Evolutionary conservation across 2,888 invertebrate species (phyloP).

Genomic region (Tipula confusa): DNA sequence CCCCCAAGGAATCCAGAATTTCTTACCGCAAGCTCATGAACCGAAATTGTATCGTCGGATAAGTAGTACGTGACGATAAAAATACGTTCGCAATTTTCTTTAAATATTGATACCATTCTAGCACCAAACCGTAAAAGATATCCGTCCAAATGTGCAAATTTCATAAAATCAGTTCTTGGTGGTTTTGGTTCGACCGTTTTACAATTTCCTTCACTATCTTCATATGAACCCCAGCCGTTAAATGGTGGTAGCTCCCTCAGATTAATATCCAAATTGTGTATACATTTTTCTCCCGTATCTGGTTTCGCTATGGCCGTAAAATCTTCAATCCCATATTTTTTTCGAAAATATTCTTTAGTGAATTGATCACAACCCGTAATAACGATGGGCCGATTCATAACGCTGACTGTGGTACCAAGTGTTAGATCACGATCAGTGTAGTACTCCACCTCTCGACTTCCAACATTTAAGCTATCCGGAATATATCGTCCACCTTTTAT

Average conservation of each 20-base stretch:
- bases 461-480: constrained; percentile 56
- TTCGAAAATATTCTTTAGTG: constrained; percentile 77
- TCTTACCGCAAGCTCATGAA: constrained; percentile 71
- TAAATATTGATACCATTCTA: constrained; percentile 66
- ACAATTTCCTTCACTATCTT: constrained; percentile 86
- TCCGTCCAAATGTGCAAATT: constrained; percentile 76
- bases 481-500: constrained; percentile 55
- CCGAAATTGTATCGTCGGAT: constrained; percentile 76
- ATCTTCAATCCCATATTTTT: constrained; percentile 49
- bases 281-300: constrained; percentile 38
- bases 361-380: constrained; percentile 80
- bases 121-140: constrained; percentile 70
- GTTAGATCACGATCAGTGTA: constrained; percentile 60
- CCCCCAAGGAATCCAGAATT: constrained; percentile 66
- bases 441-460: constrained; percentile 46
- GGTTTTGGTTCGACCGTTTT: constrained; percentile 73
- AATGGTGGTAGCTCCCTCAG: constrained; percentile 66
- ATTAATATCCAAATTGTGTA: neutral
- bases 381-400: constrained; percentile 75
- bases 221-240: constrained; percentile 86
- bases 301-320: constrained; percentile 43
- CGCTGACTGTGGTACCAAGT: constrained; percentile 75
- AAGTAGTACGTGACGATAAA: constrained; percentile 80
- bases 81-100: constrained; percentile 59
- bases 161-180: constrained; percentile 71